Conservation (phyloP, 2,797 vertebrate species). For the Orestias chungarensis region DNA sequence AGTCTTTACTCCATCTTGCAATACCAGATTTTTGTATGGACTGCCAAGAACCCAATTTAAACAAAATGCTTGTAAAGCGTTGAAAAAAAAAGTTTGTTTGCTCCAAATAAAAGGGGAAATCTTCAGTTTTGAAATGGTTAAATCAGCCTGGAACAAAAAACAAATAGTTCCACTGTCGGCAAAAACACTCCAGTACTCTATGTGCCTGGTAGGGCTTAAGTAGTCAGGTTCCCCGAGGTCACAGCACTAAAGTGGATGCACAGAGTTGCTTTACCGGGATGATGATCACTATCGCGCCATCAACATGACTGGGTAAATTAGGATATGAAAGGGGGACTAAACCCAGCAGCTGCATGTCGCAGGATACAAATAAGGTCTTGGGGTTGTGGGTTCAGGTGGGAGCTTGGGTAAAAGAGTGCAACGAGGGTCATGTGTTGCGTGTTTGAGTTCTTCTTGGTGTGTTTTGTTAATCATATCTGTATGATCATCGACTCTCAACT, state of each 20-base stretch:
- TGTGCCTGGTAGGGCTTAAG: constrained; percentile 38
- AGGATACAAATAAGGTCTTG: constrained; percentile 26
- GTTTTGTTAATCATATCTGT: constrained; percentile 7
- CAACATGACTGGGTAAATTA: constrained; percentile 51
- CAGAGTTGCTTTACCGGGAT: constrained; percentile 17
- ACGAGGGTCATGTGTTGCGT: constrained; percentile 37
- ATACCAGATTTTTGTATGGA: not conserved
- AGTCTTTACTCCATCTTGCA: not conserved
- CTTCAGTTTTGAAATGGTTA: not conserved
- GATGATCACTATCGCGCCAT: constrained; percentile 40
- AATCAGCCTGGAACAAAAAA: not conserved
- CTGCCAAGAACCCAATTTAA: not conserved
- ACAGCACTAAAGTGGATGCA: constrained; percentile 27
- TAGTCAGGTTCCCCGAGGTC: constrained; percentile 48
- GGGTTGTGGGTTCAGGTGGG: constrained; percentile 36
- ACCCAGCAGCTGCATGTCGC: constrained; percentile 46
- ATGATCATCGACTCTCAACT: constrained; percentile 39
- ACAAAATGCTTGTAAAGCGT: not conserved
- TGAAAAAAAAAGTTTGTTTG: not conserved
- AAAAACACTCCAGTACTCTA: constrained; percentile 15
- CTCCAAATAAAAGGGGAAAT: not conserved
- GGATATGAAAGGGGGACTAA: constrained; percentile 34
- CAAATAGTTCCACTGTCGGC: not conserved
- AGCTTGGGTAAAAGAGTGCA: constrained; percentile 33
- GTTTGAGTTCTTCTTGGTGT: constrained; percentile 23